A percentile compares a stretch with the other conserved stretches of the same genome.
These are phyloP conservation scores for Coryphaenoides rupestris DNA, from an alignment of 2,113 vertebrate genomes.

Conservation along the genomic window DNA sequence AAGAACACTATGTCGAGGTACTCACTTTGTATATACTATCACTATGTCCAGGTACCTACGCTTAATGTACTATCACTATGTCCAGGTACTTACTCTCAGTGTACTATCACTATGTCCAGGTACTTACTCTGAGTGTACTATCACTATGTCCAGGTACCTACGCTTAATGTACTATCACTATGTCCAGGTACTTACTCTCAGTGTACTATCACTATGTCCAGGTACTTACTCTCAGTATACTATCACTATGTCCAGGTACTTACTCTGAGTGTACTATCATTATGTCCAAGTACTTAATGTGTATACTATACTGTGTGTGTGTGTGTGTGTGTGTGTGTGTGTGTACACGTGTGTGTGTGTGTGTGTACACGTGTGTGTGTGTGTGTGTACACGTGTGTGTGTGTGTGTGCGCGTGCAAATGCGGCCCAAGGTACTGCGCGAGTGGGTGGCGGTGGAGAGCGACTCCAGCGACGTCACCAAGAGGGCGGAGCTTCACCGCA, in stretches of 20 bases:
- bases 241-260: no score
- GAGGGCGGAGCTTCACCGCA: conserved; percentile 72
- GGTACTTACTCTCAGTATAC: conserved; percentile 29
- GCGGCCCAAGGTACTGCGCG: conserved; percentile 72
- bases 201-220: conserved; percentile 67
- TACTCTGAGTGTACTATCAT: no score
- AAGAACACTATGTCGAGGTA: conserved; percentile 67
- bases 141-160: no score
- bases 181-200: no score
- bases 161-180: no score
- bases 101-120: conserved; percentile 69
- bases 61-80: no score
- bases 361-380: conserved; percentile 14
- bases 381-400: neutral
- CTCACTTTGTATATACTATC: no score
- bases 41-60: no score
- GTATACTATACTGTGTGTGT: no score
- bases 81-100: no score
- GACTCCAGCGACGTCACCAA: conserved; percentile 79
- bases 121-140: conserved; percentile 4
- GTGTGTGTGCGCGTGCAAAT: conserved; percentile 3
- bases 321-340: neutral
- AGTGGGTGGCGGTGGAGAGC: conserved; percentile 87
- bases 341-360: conserved; percentile 1
- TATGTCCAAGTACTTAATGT: no score